Evolutionary conservation across 2,113 vertebrate species (phyloP).

Genomic region (Podarcis muralis): DNA sequence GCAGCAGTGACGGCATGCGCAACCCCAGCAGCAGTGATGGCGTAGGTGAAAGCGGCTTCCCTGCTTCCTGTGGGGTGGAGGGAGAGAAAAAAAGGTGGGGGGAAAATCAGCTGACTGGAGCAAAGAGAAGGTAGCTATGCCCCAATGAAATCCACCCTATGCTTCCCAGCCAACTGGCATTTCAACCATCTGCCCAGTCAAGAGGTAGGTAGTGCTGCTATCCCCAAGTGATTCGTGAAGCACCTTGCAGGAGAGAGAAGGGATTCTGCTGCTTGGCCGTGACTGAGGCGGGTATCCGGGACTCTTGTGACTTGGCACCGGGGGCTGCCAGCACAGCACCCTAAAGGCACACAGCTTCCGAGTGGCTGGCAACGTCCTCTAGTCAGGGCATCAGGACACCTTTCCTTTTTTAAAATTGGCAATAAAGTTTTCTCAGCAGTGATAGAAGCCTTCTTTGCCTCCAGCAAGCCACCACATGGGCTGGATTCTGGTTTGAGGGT

Average conservation of each 20-base stretch:
- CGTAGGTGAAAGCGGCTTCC: constrained; percentile 97
- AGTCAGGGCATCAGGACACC: not conserved
- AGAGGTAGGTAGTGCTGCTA: not conserved
- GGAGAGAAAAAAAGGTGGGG: not conserved
- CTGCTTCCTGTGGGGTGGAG: constrained; percentile 86
- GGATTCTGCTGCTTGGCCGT: not conserved
- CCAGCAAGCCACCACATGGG: too few species aligned
- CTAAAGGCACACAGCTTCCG: not conserved
- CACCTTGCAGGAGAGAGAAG: not conserved
- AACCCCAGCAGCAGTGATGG: constrained; percentile 95
- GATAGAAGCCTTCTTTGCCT: not conserved
- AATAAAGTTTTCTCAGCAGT: not conserved
- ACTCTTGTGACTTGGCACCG: too few species aligned
- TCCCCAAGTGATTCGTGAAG: not conserved
- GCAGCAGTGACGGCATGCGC: constrained; percentile 94
- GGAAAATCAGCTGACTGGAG: too few species aligned
- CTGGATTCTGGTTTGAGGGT: too few species aligned
- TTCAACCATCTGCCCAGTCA: not conserved
- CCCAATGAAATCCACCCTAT: too few species aligned
- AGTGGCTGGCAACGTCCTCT: too few species aligned
- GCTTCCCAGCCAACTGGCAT: not conserved
- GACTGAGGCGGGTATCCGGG: too few species aligned
- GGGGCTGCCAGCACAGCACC: not conserved
- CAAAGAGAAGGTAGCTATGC: not conserved
- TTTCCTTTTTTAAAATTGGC: too few species aligned